Conservation (phyloP, 2,113 vertebrate species). For the Damaliscus lunatus region DNA sequence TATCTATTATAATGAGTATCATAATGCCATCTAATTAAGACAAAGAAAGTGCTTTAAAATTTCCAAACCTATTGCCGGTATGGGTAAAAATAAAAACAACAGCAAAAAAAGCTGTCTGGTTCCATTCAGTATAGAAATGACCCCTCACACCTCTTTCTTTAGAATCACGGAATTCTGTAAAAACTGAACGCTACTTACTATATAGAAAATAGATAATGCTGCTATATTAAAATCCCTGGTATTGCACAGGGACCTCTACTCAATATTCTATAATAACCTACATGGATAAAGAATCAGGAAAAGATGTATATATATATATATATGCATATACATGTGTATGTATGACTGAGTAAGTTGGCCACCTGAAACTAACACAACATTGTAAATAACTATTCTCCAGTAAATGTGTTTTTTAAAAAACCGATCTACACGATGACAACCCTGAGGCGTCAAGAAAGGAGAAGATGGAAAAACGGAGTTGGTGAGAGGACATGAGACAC, state of each 20-base stretch:
- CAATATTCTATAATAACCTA: neutral
- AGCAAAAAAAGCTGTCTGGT: neutral
- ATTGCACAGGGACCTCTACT: neutral
- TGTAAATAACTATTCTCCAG: neutral
- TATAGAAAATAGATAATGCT: neutral
- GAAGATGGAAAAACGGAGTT: neutral
- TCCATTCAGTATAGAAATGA: neutral
- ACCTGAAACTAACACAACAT: neutral
- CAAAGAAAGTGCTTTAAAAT: constrained; percentile 55
- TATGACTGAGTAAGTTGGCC: neutral
- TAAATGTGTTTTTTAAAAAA: neutral
- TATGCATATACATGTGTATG: neutral
- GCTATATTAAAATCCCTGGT: neutral
- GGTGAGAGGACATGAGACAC: accelerated
- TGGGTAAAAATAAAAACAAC: neutral
- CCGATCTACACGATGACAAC: no score
- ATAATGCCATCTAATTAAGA: constrained; percentile 70
- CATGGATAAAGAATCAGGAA: neutral
- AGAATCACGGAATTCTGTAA: neutral
- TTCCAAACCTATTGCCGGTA: constrained; percentile 38
- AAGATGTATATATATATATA: neutral
- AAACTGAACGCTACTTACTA: neutral
- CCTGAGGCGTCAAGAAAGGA: neutral
- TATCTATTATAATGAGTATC: constrained; percentile 72
- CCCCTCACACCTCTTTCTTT: neutral